These are phyloP conservation scores for Phorcus lineatus DNA, from an alignment of 2,888 invertebrate genomes.

Conservation along the genomic window DNA sequence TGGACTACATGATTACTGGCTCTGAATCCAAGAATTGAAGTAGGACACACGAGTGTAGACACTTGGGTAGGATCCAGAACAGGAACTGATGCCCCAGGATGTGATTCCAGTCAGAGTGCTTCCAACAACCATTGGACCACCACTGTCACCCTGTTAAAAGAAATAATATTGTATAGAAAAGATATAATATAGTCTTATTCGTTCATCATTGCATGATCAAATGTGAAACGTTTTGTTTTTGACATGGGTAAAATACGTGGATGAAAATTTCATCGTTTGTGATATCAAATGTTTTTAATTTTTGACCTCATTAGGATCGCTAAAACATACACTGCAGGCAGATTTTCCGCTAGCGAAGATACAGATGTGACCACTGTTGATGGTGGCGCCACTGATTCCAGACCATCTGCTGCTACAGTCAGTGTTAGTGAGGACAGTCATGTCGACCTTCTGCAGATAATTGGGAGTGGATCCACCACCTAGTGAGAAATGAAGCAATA, in stretches of 20 bases:
- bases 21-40: constrained; percentile 43
- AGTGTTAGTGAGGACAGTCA: constrained; percentile 37
- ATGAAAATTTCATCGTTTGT: no score
- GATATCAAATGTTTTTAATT: no score
- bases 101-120: constrained; percentile 53
- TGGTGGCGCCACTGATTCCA: constrained; percentile 24
- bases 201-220: no score
- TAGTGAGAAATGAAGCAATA: background rate
- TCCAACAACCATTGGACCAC: constrained; percentile 49
- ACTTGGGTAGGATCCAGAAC: constrained; percentile 47
- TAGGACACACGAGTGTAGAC: constrained; percentile 50
- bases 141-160: constrained; percentile 54
- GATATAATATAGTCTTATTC: no score
- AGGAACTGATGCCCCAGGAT: constrained; percentile 51
- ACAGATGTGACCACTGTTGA: constrained; percentile 46
- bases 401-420: constrained; percentile 39
- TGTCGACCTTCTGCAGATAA: constrained; percentile 39
- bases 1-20: background rate
- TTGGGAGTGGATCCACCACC: constrained; percentile 34
- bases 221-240: no score
- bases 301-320: background rate
- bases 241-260: no score
- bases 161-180: background rate
- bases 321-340: constrained; percentile 45
- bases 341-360: constrained; percentile 42